phyloP scores from a whole-genome alignment of 64 coral and sea anemone genomes.

The Montipora foliosa region DNA sequence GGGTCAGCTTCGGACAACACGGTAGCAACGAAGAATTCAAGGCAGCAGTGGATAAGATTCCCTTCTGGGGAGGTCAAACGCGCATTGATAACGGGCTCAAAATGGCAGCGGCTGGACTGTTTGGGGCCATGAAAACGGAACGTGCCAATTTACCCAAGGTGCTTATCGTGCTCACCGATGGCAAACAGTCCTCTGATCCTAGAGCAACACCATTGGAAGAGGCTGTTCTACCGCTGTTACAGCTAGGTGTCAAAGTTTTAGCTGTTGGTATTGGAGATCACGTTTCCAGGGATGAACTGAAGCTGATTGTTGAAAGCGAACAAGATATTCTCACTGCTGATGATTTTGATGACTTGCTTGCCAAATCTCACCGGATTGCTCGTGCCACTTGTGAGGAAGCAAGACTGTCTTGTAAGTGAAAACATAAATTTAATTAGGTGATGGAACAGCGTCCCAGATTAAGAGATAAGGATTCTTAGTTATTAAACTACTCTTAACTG shows the following conservation, averaged over 20 bases:
- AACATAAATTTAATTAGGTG: neutral
- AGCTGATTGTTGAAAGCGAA: constrained; percentile 70
- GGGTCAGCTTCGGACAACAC: constrained; percentile 65
- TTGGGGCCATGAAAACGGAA: constrained; percentile 24
- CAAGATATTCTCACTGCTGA: constrained; percentile 74
- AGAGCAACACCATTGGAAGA: constrained; percentile 31
- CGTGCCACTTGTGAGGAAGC: constrained; percentile 56
- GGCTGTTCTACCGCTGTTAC: constrained; percentile 67
- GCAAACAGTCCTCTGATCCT: constrained; percentile 71
- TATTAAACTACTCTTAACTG: no score
- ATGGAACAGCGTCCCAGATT: neutral
- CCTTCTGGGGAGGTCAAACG: constrained; percentile 77
- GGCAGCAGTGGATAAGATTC: constrained; percentile 62
- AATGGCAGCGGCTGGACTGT: constrained; percentile 64
- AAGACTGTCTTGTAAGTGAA: constrained; percentile 15
- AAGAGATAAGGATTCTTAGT: neutral
- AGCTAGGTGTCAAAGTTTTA: constrained; percentile 70
- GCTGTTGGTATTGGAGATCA: constrained; percentile 80
- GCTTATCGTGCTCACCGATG: constrained; percentile 75
- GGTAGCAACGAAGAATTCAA: constrained; percentile 58
- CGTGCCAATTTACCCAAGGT: constrained; percentile 75
- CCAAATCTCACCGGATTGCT: constrained; percentile 67
- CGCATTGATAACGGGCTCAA: constrained; percentile 75
- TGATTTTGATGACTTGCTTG: constrained; percentile 76
- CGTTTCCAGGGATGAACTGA: constrained; percentile 61